These are phyloP conservation scores for Paramormyrops hopkinsi DNA, from an alignment of 2,797 vertebrate genomes.

Conservation along the genomic window DNA sequence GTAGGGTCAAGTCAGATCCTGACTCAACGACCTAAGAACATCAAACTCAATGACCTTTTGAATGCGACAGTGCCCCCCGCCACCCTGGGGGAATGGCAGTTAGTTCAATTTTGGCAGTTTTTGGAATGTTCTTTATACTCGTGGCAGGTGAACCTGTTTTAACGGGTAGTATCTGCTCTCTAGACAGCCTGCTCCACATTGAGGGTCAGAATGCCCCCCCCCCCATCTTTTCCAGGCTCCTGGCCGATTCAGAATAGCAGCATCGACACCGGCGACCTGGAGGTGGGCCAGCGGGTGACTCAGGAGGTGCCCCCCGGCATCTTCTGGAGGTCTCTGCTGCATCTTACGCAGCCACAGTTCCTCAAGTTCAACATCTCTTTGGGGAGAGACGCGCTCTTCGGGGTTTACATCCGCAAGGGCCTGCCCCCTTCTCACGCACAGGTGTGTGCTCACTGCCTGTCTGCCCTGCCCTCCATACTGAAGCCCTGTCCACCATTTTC, in stretches of 20 bases:
- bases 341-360: conserved; percentile 70
- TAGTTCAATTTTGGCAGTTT: neutral
- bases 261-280: conserved; percentile 85
- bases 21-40: neutral
- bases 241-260: conserved; percentile 86
- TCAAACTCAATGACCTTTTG: neutral
- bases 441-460: conserved; percentile 19
- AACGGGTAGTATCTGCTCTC: neutral
- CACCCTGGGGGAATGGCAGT: conserved; percentile 1
- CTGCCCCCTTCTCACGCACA: conserved; percentile 63
- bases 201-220: neutral
- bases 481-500: neutral
- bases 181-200: neutral
- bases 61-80: neutral
- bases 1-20: neutral
- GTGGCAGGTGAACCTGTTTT: conserved; percentile 1
- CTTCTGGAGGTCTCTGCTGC: conserved; percentile 71
- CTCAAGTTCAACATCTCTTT: conserved; percentile 77
- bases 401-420: conserved; percentile 73
- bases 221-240: conserved; percentile 60
- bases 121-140: neutral
- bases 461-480: neutral
- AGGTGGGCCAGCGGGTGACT: conserved; percentile 82
- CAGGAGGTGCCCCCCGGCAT: conserved; percentile 84
- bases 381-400: conserved; percentile 73